Conservation (phyloP, 2,113 vertebrate genomes). For the Ellobius talpinus region DNA sequence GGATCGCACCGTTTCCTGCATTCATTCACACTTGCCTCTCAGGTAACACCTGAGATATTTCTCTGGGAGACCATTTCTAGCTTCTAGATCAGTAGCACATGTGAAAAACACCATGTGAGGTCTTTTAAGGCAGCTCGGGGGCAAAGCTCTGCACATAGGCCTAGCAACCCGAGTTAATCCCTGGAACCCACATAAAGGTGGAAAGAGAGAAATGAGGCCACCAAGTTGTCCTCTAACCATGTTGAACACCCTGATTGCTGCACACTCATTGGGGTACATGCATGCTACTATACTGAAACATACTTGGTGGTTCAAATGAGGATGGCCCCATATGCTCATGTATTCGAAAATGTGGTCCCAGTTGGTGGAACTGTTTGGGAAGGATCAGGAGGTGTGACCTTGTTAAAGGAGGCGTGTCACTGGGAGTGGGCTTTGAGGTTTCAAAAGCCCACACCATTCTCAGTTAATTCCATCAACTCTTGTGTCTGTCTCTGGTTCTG, state of each 20-base stretch:
- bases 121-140: neutral
- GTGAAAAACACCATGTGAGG: neutral
- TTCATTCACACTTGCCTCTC: slow-evolving; percentile 33
- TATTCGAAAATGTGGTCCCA: neutral
- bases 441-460: neutral
- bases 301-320: neutral
- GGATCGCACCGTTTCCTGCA: slow-evolving; percentile 15
- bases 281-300: neutral
- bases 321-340: neutral
- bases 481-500: neutral
- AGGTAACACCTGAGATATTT: slow-evolving; percentile 44
- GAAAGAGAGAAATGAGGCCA: neutral
- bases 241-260: too few species aligned
- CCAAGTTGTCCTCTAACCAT: neutral
- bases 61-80: slow-evolving; percentile 53
- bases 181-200: neutral
- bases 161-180: neutral
- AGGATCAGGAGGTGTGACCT: neutral
- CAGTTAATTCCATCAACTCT: neutral
- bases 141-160: neutral
- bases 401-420: neutral
- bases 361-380: neutral
- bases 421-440: neutral
- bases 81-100: slow-evolving; percentile 17
- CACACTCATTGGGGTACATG: neutral